phyloP scores from a whole-genome alignment of 2,113 vertebrate genomes.

The Nothocercus nigrocapillus region DNA sequence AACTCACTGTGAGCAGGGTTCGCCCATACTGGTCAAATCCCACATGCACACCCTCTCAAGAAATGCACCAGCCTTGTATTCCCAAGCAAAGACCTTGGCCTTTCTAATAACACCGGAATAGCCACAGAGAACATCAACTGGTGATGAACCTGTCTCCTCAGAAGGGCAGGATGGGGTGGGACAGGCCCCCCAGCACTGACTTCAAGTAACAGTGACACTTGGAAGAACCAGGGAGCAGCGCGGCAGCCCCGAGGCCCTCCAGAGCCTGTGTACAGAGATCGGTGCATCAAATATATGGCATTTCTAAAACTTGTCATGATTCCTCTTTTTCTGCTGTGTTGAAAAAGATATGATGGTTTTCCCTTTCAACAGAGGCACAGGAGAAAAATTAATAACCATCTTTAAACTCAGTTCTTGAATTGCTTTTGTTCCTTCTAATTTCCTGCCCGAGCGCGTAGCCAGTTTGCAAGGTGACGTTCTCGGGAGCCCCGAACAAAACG shows the following conservation, averaged over 20 bases:
- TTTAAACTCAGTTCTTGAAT: constrained; percentile 17
- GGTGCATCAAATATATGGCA: constrained; percentile 6
- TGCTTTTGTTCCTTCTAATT: constrained; percentile 54
- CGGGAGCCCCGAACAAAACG: constrained; percentile 22
- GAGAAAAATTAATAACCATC: constrained; percentile 35
- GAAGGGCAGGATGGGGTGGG: background rate
- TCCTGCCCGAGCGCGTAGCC: constrained; percentile 7
- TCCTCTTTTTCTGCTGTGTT: background rate
- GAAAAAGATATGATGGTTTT: constrained; percentile 56
- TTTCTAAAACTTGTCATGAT: background rate
- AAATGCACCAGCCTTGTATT: background rate
- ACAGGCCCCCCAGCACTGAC: background rate
- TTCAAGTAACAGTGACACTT: constrained; percentile 31
- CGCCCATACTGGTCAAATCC: background rate
- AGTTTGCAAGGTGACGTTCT: constrained; percentile 67
- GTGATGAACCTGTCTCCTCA: background rate
- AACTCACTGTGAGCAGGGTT: background rate
- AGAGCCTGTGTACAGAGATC: background rate
- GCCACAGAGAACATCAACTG: background rate
- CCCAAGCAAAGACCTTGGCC: background rate
- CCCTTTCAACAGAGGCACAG: background rate
- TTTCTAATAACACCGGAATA: background rate
- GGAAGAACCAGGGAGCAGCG: background rate
- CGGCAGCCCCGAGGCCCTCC: background rate
- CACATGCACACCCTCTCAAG: fast-evolving